Evolutionary conservation across 2,113 vertebrate species (phyloP).

Genomic region (Indri indri): DNA sequence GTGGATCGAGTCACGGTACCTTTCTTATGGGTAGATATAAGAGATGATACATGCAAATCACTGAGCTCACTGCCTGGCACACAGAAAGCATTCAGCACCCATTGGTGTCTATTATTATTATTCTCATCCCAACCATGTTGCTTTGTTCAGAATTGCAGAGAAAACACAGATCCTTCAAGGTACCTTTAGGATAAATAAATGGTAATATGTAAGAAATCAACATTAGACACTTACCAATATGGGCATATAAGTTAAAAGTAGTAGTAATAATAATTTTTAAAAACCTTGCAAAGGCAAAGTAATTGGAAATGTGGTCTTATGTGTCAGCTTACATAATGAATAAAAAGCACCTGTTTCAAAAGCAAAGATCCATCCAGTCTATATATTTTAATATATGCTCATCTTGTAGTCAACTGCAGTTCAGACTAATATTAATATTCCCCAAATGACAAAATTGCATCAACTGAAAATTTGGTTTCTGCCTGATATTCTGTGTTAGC

Average conservation of each 20-base stretch:
- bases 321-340: background rate
- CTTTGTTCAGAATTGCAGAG: background rate
- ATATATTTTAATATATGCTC: background rate
- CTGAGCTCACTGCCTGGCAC: background rate
- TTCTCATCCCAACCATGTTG: background rate
- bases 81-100: background rate
- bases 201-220: background rate
- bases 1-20: background rate
- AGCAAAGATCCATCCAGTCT: background rate
- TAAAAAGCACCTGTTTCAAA: background rate
- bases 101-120: background rate
- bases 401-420: background rate
- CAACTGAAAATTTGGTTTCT: slow-evolving; percentile 44
- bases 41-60: background rate
- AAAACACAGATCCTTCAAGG: background rate
- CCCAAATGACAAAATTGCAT: slow-evolving; percentile 22
- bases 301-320: background rate
- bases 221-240: background rate
- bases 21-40: background rate
- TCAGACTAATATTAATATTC: slow-evolving; percentile 39
- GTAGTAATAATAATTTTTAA: background rate
- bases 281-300: background rate
- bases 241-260: background rate
- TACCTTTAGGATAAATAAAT: background rate
- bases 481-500: background rate